These are phyloP conservation scores for Ranitomeya variabilis DNA, from an alignment of 2,113 vertebrate species.

Conservation along the genomic window DNA sequence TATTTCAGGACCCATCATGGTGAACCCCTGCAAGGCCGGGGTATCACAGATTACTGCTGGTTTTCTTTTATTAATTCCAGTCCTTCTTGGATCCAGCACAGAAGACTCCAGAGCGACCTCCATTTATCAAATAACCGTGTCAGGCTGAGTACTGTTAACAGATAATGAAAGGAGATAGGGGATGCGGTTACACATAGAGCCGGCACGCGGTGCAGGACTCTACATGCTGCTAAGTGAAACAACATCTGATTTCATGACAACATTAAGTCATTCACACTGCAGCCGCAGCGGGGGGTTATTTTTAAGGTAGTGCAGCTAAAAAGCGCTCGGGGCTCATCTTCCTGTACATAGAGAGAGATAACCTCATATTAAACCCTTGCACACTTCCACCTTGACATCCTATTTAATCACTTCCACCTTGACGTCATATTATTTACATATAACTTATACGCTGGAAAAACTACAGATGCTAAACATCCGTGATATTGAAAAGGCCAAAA, in stretches of 20 bases:
- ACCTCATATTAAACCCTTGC: no score
- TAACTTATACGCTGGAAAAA: no score
- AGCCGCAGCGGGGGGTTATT: neutral
- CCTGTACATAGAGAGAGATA: neutral
- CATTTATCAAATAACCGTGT: slow-evolving; percentile 93
- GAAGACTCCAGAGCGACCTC: slow-evolving; percentile 81
- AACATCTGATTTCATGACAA: slow-evolving; percentile 82
- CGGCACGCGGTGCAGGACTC: slow-evolving; percentile 84
- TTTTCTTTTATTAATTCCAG: slow-evolving; percentile 58
- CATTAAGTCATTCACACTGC: slow-evolving; percentile 66
- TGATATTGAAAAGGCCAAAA: no score
- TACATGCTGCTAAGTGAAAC: slow-evolving; percentile 84
- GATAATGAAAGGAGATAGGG: slow-evolving; percentile 96
- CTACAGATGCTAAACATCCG: no score
- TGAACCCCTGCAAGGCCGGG: neutral
- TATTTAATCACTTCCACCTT: no score
- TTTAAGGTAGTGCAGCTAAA: neutral
- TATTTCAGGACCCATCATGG: neutral
- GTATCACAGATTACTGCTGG: neutral
- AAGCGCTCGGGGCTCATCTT: neutral
- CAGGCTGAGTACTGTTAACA: slow-evolving; percentile 95
- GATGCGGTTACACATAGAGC: slow-evolving; percentile 88
- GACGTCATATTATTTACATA: no score
- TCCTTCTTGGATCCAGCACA: slow-evolving; percentile 77
- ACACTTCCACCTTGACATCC: no score